Base-by-base conservation (phyloP, 2,113 vertebrate species). In the Aldabrachelys gigantea region DNA sequence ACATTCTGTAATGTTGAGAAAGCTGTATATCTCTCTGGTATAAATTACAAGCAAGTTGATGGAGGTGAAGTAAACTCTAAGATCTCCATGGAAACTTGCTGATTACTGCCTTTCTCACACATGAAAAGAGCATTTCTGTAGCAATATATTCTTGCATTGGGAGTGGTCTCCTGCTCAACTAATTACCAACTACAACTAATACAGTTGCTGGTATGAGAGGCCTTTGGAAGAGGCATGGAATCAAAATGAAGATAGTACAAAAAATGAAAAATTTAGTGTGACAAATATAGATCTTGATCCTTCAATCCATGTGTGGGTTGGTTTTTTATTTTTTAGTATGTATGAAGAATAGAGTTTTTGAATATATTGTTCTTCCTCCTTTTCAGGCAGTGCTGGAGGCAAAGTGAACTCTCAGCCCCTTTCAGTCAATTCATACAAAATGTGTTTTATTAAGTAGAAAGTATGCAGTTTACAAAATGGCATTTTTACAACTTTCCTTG, bases 401-500 rank as follows among this genome's bases (percentile, higher is more conserved):
- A 2, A 83, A 89, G 80, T 38, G 44, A 10, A 72, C 19, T 72
- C n/a, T 78, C 38, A 27, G 10, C 57, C 52, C 47, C 53, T 94
- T 52, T 49, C 47, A 27, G 1, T 56, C 1, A 0, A 49, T 93
- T 90, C 54, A 47, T 76, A 24, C 0, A 0, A 3, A 7, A 44
- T 1, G 0, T 80, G 31, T 92, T 97, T 94, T 96, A 80, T 91
- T 92, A 93, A 89, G 84, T 72, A 65, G 80, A 82, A 93, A 87
- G 88, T 47, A 82, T 41, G 69, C 53, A 89, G 24, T 94, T 98
- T 93, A 57, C 65, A 65, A 84, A 79, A 21, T 76, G 80, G 89
- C 78, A 81, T 10, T 91, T 97, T 95, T 97, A 94, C 80, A 76
- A 4, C 65, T 95, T 83, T 75, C 86, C 89, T 95, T 57, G 10